phyloP scores from a whole-genome alignment of 2,113 vertebrate genomes.

The Balaenoptera acutorostrata region DNA sequence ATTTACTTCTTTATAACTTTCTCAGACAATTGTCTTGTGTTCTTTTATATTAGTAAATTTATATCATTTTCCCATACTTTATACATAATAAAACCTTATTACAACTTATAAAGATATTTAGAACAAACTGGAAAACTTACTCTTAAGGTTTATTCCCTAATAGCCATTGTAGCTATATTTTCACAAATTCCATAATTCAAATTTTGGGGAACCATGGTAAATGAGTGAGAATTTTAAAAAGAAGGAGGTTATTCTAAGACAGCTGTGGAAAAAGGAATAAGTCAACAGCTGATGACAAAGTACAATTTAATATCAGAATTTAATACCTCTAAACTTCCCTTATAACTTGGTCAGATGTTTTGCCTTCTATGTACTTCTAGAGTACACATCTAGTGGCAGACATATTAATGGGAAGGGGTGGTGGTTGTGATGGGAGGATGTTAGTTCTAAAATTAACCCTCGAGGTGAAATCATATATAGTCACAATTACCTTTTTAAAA shows the following conservation, averaged over 20 bases:
- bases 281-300: neutral
- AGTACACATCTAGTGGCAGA: neutral
- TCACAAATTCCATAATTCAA: neutral
- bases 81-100: neutral
- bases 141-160: neutral
- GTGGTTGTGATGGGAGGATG: neutral
- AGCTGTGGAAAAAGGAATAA: neutral
- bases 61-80: neutral
- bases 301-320: neutral
- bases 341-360: neutral
- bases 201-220: neutral
- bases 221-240: neutral
- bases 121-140: neutral
- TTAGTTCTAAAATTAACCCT: neutral
- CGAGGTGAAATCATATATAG: neutral
- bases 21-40: neutral
- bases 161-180: neutral
- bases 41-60: neutral
- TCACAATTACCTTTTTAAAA: neutral
- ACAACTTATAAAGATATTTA: neutral
- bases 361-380: neutral
- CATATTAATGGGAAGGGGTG: neutral
- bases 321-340: neutral
- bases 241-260: neutral
- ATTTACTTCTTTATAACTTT: neutral